Evolutionary conservation across 2,797 vertebrate genomes (phyloP).

Genomic region (Lagorchestes hirsutus): DNA sequence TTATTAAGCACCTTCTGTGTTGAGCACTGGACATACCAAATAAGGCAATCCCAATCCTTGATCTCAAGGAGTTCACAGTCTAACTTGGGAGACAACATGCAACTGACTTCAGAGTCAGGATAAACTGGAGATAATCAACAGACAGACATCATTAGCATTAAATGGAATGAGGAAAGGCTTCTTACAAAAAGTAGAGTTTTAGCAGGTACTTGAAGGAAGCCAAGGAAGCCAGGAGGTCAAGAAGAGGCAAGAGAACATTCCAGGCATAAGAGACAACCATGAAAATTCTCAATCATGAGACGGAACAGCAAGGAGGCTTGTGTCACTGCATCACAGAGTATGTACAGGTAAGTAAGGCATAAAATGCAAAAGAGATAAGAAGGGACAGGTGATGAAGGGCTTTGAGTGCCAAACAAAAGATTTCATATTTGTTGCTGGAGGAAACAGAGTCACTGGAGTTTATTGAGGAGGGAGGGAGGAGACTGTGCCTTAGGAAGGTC

Average conservation of each 20-base stretch:
- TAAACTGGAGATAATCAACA: not conserved
- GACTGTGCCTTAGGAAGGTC: not conserved
- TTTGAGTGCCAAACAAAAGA: not conserved
- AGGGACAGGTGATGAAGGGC: not conserved
- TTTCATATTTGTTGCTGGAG: not conserved
- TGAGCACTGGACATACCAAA: not conserved
- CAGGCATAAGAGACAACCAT: not conserved
- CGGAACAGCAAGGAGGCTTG: not conserved
- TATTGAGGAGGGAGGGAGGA: not conserved
- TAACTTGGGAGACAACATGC: fast-evolving
- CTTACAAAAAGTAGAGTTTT: not conserved
- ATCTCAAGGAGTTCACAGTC: not conserved
- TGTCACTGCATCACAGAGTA: not conserved
- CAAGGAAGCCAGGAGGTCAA: not conserved
- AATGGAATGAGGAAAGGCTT: not conserved
- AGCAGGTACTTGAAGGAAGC: not conserved
- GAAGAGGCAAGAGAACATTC: not conserved
- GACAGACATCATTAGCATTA: not conserved
- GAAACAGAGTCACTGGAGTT: not conserved
- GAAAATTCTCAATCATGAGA: not conserved
- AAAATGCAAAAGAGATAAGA: not conserved
- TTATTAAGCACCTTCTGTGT: not conserved
- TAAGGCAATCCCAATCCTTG: not conserved
- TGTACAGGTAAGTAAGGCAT: not conserved
- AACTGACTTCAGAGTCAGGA: not conserved